phyloP scores from a whole-genome alignment of 2,888 invertebrate species.

The Exephanes ischioxanthus region DNA sequence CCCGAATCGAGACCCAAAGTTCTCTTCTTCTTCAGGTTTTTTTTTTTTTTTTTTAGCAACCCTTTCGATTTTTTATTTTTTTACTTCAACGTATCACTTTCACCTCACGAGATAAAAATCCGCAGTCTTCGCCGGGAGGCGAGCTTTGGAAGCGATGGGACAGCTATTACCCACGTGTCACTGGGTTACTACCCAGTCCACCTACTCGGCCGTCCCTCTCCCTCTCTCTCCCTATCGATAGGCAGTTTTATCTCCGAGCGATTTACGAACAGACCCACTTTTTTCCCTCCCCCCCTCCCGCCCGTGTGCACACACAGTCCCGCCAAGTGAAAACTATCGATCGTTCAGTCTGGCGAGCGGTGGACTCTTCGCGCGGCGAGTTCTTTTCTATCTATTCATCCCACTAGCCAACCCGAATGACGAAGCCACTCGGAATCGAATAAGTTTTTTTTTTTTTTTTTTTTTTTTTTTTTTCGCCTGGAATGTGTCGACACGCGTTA shows the following conservation, averaged over 20 bases:
- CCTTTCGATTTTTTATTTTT: conserved; percentile 23
- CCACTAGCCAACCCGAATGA: neutral
- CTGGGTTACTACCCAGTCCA: conserved; percentile 62
- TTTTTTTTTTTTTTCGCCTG: conserved; percentile 10
- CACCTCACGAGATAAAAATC: conserved; percentile 49
- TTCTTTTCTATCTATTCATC: conserved; percentile 42
- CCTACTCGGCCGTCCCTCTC: conserved; percentile 5
- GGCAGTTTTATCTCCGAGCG: conserved; percentile 70
- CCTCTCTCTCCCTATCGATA: conserved; percentile 65
- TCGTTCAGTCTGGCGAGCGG: conserved; percentile 52
- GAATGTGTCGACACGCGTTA: conserved; percentile 16
- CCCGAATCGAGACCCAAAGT: neutral
- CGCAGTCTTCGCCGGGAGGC: conserved; percentile 41
- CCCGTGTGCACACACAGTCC: conserved; percentile 57
- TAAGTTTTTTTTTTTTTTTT: neutral
- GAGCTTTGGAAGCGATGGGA: conserved; percentile 68
- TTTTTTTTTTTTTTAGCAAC: neutral
- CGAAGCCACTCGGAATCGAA: conserved; percentile 15
- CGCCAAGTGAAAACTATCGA: conserved; percentile 72
- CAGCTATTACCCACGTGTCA: conserved; percentile 71
- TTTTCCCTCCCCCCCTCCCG: conserved; percentile 42
- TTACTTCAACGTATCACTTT: conserved; percentile 54
- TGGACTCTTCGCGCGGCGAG: conserved; percentile 23
- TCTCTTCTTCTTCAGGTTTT: neutral
- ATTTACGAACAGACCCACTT: conserved; percentile 70